Evolutionary conservation across 1,140 invertebrate species (phyloP).

Genomic region (Acarapis woodi): DNA sequence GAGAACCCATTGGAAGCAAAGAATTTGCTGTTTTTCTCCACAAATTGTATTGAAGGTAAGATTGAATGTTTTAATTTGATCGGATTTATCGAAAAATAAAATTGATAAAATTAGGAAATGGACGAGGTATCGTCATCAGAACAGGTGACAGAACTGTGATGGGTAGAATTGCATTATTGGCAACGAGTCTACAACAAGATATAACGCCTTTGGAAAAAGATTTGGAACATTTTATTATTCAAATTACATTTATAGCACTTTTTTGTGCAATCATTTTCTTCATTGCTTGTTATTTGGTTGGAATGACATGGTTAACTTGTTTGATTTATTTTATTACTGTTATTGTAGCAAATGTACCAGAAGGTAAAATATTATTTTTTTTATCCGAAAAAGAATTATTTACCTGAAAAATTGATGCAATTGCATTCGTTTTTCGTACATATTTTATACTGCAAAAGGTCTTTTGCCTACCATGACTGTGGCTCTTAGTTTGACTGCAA

Average conservation of each 20-base stretch:
- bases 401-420: too few relatives aligned
- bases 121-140: constrained; percentile 19
- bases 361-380: too few relatives aligned
- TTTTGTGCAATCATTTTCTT: constrained; percentile 21
- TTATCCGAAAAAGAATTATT: too few relatives aligned
- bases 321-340: constrained; percentile 96
- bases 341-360: constrained; percentile 93
- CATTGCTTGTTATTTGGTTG: constrained; percentile 17
- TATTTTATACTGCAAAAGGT: constrained; percentile 49
- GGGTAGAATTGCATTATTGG: constrained; percentile 24
- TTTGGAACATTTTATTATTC: constrained; percentile 21
- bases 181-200: constrained; percentile 20
- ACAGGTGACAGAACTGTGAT: constrained; percentile 23
- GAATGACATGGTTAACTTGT: constrained; percentile 56
- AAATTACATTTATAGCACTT: constrained; percentile 21
- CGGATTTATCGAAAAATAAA: too few relatives aligned
- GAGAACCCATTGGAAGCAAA: constrained; percentile 23
- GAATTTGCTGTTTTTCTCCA: constrained; percentile 22
- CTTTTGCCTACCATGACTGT: constrained; percentile 90
- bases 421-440: too few relatives aligned
- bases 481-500: constrained; percentile 40
- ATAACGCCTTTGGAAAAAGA: constrained; percentile 22
- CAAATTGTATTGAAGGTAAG: constrained; percentile 21
- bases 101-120: too few relatives aligned
- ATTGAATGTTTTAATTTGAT: too few relatives aligned